A percentile compares a stretch with the other conserved stretches of the same genome.
Conservation (phyloP, 1,140 invertebrate species). For the Macrosteles quadrilineatus region DNA sequence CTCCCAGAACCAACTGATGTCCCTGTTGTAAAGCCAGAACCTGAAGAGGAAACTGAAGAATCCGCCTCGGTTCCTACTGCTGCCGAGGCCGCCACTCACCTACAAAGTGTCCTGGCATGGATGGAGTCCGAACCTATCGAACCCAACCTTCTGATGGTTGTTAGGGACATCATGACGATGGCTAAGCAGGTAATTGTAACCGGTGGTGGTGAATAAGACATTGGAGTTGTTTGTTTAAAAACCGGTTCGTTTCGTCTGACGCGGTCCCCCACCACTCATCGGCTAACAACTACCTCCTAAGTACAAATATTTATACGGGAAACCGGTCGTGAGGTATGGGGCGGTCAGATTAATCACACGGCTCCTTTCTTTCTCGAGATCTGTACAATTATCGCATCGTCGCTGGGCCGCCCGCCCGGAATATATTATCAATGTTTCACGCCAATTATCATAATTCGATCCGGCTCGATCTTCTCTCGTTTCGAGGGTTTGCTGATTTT, state of each 20-base stretch:
- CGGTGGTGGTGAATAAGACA: background rate
- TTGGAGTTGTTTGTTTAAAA: constrained; percentile 23
- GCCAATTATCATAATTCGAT: constrained; percentile 23
- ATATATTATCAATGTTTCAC: constrained; percentile 23
- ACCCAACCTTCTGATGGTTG: constrained; percentile 53
- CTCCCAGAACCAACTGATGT: constrained; percentile 30
- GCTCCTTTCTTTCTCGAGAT: constrained; percentile 19
- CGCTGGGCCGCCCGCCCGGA: background rate
- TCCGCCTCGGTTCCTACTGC: constrained; percentile 46
- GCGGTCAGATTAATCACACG: constrained; percentile 15
- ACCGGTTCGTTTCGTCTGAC: background rate
- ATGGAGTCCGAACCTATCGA: constrained; percentile 58
- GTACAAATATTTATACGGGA: constrained; percentile 22
- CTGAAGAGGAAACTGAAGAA: constrained; percentile 38
- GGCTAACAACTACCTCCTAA: constrained; percentile 16
- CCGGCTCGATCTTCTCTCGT: too few relatives aligned
- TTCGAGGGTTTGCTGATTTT: too few relatives aligned
- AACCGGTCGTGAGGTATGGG: constrained; percentile 7
- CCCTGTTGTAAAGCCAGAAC: constrained; percentile 38
- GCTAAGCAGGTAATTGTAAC: constrained; percentile 48
- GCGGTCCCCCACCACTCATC: background rate
- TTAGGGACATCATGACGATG: constrained; percentile 52
- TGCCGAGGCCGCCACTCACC: constrained; percentile 51
- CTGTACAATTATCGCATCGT: constrained; percentile 10
- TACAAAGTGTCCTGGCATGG: constrained; percentile 54